Evolutionary conservation across 1,140 invertebrate species (phyloP), one percentile per base, ranked within the genome.

Genomic region (Campoletis sonorensis): DNA sequence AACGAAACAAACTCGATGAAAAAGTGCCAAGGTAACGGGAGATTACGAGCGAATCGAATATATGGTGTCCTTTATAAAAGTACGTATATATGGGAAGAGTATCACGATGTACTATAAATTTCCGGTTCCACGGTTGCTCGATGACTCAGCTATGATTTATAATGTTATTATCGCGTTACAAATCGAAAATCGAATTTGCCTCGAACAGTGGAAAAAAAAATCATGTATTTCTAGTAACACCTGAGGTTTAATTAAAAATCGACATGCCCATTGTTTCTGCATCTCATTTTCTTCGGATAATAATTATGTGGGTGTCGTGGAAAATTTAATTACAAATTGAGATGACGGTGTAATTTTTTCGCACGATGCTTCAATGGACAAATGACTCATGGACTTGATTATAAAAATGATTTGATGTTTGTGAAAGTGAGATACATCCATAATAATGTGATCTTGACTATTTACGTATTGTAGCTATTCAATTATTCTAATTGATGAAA

Each of bases 1-100:
- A 49, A 73, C 51, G 40, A n/a, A 40, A 26, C 40, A 26, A 73
- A 73, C 40, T 73, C 71, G 71, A 73, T 73, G 40, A 51, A 73
- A 73, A 73, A 64, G 23, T 49, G 21, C 40, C 71, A 73, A 73
- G 71, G 71, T 73, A 73, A 73, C 71, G 71, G 71, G 18, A 40
- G 71, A 73, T 45, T 73, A 73, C 71, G 40, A 49, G 71, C 40
- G 40, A 45, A 73, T 73, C 71, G 40, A 73, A 73, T 49, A 18
- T n/a, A 11, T 49, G 61, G 27, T 64, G 21, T 4, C 33, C 40
- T 73, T 16, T 26, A 26, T 73, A 49, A n/a, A 71, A 33, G 4
- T 16, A 71, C 4, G n/a, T n/a, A n/a, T 54, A 10, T 54, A 58
- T 21, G 54, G 21, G 3, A 23, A n/a, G 54, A 58, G 18, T 58